phyloP scores from a whole-genome alignment of 2,888 invertebrate genomes.

The Lathronympha strigana region DNA sequence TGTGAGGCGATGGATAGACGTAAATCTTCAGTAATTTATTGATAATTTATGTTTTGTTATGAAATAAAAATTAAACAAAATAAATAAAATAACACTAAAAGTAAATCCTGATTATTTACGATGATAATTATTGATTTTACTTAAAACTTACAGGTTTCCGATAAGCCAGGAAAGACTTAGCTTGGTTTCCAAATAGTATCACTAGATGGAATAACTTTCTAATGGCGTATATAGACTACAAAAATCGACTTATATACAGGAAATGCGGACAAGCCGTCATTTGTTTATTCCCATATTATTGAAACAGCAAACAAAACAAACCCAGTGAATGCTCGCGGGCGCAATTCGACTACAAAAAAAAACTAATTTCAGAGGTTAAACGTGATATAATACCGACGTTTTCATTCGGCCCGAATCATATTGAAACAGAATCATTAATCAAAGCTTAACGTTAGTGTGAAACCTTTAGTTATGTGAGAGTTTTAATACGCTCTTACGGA shows the following conservation, averaged over 20 bases:
- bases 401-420: slow-evolving; percentile 53
- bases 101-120: too few relatives aligned
- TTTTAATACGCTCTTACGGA: slow-evolving; percentile 17
- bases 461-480: slow-evolving; percentile 20
- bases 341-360: slow-evolving; percentile 22
- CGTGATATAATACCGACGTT: slow-evolving; percentile 68
- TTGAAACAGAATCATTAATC: slow-evolving; percentile 67
- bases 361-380: slow-evolving; percentile 52
- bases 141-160: too few relatives aligned
- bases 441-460: slow-evolving; percentile 45
- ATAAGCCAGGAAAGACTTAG: too few relatives aligned
- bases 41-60: too few relatives aligned
- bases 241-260: not conserved
- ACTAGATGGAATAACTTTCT: too few relatives aligned
- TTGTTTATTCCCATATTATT: not conserved
- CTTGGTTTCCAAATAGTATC: too few relatives aligned
- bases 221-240: too few relatives aligned
- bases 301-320: slow-evolving; percentile 1
- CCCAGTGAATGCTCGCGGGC: slow-evolving; percentile 1
- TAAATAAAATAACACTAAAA: too few relatives aligned
- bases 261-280: not conserved
- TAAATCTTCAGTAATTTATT: too few relatives aligned
- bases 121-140: too few relatives aligned
- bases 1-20: too few relatives aligned
- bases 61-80: too few relatives aligned